Conservation (phyloP, 2,797 vertebrate genomes). For the Pipistrellus nathusii region DNA sequence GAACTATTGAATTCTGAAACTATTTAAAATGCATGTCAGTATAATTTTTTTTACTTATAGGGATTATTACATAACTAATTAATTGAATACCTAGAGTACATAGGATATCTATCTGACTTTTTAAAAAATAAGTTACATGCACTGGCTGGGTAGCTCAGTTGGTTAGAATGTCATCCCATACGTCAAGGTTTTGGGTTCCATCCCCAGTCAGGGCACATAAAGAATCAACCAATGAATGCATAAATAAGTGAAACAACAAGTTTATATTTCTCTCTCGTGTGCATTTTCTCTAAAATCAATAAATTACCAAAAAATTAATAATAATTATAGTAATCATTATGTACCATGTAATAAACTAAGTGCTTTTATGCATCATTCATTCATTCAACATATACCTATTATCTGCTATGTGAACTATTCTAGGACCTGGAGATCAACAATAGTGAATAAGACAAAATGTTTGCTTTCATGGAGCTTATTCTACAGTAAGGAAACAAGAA, state of each 20-base stretch:
- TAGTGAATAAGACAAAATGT: neutral
- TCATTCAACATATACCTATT: neutral
- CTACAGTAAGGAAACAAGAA: conserved; percentile 23
- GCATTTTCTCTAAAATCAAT: neutral
- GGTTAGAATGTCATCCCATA: neutral
- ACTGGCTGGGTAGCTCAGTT: neutral
- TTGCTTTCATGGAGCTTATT: neutral
- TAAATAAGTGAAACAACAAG: neutral
- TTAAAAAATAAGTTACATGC: neutral
- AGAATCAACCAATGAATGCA: neutral
- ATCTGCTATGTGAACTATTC: neutral
- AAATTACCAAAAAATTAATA: neutral
- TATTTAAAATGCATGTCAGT: conserved; percentile 15
- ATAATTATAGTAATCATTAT: neutral
- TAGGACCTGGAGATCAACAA: neutral
- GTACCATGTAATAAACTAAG: neutral
- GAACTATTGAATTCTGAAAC: conserved; percentile 12
- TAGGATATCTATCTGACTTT: conserved; percentile 39
- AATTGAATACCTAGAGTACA: neutral
- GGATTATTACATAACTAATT: neutral
- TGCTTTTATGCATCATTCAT: neutral
- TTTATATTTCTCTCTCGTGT: neutral
- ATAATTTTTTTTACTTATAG: conserved; percentile 39
- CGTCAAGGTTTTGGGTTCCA: neutral
- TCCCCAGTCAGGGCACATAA: neutral